Evolutionary conservation across 30 jellyfish, hydroid and myxozoan species (phyloP).

Genomic region (Aurelia sp.): DNA sequence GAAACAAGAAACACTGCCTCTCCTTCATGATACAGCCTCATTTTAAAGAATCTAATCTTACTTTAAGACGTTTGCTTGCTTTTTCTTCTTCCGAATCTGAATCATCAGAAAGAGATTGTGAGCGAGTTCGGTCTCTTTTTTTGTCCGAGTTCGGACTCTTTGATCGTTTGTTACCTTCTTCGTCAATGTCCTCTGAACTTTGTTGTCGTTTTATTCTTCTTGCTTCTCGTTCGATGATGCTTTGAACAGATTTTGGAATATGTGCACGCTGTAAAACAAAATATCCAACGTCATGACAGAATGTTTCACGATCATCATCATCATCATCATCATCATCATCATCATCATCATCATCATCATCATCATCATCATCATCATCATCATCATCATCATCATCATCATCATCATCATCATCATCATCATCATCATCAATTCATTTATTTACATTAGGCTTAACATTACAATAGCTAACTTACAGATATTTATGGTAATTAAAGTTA

Average conservation of each 20-base stretch:
- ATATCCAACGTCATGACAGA: neutral
- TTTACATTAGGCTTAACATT: too few relatives aligned
- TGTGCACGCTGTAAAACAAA: constrained; percentile 90
- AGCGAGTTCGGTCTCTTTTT: constrained; percentile 39
- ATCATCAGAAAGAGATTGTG: constrained; percentile 71
- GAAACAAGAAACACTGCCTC: too few relatives aligned
- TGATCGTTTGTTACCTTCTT: constrained; percentile 3
- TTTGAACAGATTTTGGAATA: constrained; percentile 87
- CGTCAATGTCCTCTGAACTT: constrained; percentile 22
- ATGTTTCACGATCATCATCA: too few relatives aligned
- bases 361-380: too few relatives aligned
- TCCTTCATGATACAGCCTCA: too few relatives aligned
- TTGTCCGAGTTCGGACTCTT: constrained; percentile 42
- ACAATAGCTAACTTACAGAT: too few relatives aligned
- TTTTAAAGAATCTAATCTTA: constrained; percentile 20
- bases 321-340: too few relatives aligned
- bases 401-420: too few relatives aligned
- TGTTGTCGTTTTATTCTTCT: constrained; percentile 50
- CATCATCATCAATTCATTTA: too few relatives aligned
- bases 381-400: too few relatives aligned
- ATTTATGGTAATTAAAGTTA: too few relatives aligned
- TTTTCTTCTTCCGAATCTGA: constrained; percentile 69
- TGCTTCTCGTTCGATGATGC: constrained; percentile 86
- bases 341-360: too few relatives aligned
- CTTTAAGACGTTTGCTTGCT: constrained; percentile 41